Evolutionary conservation across 1,140 invertebrate species (phyloP), one percentile per base, ranked within the genome.

Genomic region (Drosophila suzukii): DNA sequence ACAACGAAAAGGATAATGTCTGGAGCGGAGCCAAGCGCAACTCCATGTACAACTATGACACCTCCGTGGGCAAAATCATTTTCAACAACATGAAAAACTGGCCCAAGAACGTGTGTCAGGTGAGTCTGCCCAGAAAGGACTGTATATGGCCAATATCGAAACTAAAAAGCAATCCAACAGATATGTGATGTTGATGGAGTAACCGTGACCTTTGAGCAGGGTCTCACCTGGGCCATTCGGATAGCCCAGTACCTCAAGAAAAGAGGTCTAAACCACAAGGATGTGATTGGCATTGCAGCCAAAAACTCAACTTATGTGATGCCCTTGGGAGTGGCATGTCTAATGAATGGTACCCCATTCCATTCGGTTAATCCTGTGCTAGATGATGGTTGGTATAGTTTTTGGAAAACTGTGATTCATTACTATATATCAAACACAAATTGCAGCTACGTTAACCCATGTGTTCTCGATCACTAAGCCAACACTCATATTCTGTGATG

Each of bases 291-390:
- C 0, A 91, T 91, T 32, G 66, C 67, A 0, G 91, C 90, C 5
- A 80, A 73, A 12, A 91, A 91, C 58, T 81, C 76, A 15, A 86
- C 78, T 3, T 90, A 91, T 44, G 55, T 91, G 10, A 81, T 82
- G 70, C 75, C 90, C 0, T 17, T 91, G 15, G 90, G 78, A 6
- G 57, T 91, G 7, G 91, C 74, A 6, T 91, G 86, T 30, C 61
- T 89, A 4, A 83, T 91, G 76, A 91, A 91, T 56, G 58, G 62
- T 7, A 91, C 84, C 0, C 83, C 90, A 0, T 83, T 91, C 17
- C 88, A 90, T 17, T 38, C 91, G 0, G 73, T 74, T 0, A 86
- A 91, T 57, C 81, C 88, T 0, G 12, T 73, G 38, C 60, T 91
- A 4, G 81, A 91, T 27, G 61, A 81, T 58, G 78, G 90, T 91